Evolutionary conservation across 2,888 invertebrate species (phyloP).

Genomic region (Oligia strigilis): DNA sequence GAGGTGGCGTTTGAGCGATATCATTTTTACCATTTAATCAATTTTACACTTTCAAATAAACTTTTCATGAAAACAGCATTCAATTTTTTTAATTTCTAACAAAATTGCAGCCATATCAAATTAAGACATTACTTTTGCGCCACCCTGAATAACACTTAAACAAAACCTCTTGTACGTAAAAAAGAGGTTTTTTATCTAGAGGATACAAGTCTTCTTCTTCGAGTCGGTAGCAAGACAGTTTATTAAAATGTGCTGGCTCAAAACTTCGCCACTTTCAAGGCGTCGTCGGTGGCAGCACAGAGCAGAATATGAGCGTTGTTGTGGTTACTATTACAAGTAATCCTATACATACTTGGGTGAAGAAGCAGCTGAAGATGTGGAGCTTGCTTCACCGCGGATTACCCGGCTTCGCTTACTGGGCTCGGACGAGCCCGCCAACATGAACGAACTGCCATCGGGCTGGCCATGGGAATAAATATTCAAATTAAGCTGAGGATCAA

Average conservation of each 20-base stretch:
- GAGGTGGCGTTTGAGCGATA: no score
- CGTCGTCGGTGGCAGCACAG: neutral
- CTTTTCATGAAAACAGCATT: no score
- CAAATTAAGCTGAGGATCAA: conserved; percentile 3
- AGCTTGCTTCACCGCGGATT: conserved; percentile 75
- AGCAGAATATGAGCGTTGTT: neutral
- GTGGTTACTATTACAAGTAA: neutral
- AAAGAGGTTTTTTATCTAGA: no score
- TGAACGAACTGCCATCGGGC: conserved; percentile 74
- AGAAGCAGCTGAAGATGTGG: conserved; percentile 57
- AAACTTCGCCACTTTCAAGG: no score
- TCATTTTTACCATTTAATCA: no score
- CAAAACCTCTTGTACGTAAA: neutral
- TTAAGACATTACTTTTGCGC: no score
- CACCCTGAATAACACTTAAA: neutral
- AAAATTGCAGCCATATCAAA: no score
- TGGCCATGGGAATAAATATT: conserved; percentile 44
- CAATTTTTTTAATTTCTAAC: no score
- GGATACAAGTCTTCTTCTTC: neutral
- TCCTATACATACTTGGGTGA: conserved; percentile 69
- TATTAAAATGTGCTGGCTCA: neutral
- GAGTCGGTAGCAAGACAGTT: neutral
- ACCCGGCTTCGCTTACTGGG: conserved; percentile 80
- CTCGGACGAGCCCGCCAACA: conserved; percentile 73
- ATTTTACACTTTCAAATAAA: no score